Base-by-base conservation (phyloP, 2,797 vertebrate genomes). In the Microctenopoma stevenorrisi region DNA sequence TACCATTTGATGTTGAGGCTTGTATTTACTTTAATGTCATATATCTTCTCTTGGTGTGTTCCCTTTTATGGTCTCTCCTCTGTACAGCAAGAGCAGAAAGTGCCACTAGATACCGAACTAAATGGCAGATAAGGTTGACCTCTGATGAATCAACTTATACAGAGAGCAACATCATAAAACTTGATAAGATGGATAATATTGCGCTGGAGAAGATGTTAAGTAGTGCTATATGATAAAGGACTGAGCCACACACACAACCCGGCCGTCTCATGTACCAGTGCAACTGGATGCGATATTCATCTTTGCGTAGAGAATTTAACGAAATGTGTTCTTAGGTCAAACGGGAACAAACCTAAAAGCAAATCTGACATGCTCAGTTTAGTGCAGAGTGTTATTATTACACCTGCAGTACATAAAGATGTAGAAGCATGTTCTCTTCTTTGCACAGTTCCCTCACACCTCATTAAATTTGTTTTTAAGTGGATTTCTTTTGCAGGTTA, bases 381-480 rank as follows among this genome's bases (percentile, higher is more conserved):
- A 18, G 35, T 68, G 72, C 62, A 22, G 50, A 49, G 60, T 76
- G 79, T 72, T 74, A 64, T 74, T 77, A 58, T 55, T 64, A 70
- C 59, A 76, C 10, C 40, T 61, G 59, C 74, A 64, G 59, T 60
- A 64, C 80, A 74, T 79, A 65, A 82, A 82, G 69, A 79, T 64
- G 49, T 61, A 68, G 64, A 72, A 58, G 62, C 53, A 53, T 65
- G 78, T 64, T 68, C 56, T 44, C 66, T 57, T 69, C 64, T 65
- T 57, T 75, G 25, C 74, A 68, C 76, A 56, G 74, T 74, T 78
- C 68, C 72, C 79, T 69, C 65, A 74, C 72, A 83, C 72, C 78
- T 88, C 78, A 88, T 89, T 86, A 76, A 84, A 79, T 68, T 63
- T 60, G 63, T 22, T 81, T 79, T 48, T 74, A 81, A 82, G 85